Conservation (phyloP, 2,888 invertebrate genomes). For the Nipponacmea schrenckii region DNA sequence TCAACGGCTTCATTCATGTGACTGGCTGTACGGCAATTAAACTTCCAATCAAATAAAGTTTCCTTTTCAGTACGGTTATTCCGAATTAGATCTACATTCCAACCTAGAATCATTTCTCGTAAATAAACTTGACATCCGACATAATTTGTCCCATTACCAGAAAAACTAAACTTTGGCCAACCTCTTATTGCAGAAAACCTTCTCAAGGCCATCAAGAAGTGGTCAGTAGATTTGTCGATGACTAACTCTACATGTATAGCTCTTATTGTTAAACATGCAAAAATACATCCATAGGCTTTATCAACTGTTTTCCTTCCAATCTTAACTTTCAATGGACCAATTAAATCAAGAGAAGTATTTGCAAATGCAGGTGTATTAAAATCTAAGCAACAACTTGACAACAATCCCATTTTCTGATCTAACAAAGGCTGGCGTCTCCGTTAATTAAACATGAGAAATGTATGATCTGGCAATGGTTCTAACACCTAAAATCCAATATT, state of each 20-base stretch:
- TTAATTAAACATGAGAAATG: too few relatives aligned
- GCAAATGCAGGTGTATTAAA: not conserved
- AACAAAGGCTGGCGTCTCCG: not conserved
- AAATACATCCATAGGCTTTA: constrained; percentile 9
- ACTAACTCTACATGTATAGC: not conserved
- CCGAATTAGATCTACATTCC: not conserved
- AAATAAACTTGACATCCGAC: not conserved
- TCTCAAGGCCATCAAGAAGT: not conserved
- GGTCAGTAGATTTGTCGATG: not conserved
- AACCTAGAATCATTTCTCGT: not conserved
- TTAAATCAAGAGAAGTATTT: not conserved
- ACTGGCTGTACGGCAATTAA: not conserved
- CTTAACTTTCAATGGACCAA: not conserved
- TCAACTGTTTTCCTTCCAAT: too few relatives aligned
- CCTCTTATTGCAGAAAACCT: not conserved
- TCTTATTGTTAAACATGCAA: not conserved
- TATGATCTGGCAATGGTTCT: not conserved
- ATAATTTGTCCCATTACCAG: not conserved
- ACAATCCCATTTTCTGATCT: not conserved
- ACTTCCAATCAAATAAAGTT: not conserved
- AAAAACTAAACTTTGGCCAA: not conserved
- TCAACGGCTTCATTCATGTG: too few relatives aligned
- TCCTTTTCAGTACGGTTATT: not conserved
- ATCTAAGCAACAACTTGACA: not conserved
- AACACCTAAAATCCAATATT: not conserved